A percentile compares a stretch with the other conserved stretches of the same genome.
Conservation (phyloP, 1,140 invertebrate species). For the Mercenaria mercenaria region DNA sequence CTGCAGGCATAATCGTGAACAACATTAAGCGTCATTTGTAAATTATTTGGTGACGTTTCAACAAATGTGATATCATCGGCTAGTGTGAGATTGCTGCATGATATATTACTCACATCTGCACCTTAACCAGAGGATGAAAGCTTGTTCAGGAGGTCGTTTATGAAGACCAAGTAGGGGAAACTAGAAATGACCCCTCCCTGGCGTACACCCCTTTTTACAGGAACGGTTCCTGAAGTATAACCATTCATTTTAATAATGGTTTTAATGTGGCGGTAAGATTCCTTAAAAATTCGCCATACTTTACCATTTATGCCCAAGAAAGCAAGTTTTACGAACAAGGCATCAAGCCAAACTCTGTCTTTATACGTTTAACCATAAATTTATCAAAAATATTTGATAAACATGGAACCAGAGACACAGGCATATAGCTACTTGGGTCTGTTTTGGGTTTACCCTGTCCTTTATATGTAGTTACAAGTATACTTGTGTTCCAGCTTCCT, state of each 20-base stretch:
- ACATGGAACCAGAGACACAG: not conserved
- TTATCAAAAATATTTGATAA: slow-evolving; percentile 12
- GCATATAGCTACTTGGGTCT: not conserved
- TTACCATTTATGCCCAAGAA: not conserved
- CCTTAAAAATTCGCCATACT: not conserved
- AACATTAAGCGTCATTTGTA: too few relatives aligned
- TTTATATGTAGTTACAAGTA: slow-evolving; percentile 6
- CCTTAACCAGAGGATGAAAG: too few relatives aligned
- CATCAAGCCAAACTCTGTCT: not conserved
- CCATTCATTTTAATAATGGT: not conserved
- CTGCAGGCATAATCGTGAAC: too few relatives aligned
- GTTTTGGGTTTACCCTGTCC: not conserved
- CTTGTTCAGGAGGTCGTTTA: too few relatives aligned
- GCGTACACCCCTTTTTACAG: not conserved
- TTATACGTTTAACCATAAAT: not conserved
- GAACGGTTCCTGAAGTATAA: too few relatives aligned
- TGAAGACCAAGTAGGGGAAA: slow-evolving; percentile 9
- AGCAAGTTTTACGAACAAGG: not conserved
- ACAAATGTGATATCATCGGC: too few relatives aligned
- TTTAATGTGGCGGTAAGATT: not conserved
- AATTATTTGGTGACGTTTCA: too few relatives aligned
- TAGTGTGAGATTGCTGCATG: too few relatives aligned
- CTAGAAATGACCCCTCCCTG: not conserved
- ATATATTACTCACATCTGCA: too few relatives aligned
- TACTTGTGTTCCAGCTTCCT: not conserved